Base-by-base conservation (phyloP, 2,797 vertebrate genomes). In the Brachyalestes nurse region DNA sequence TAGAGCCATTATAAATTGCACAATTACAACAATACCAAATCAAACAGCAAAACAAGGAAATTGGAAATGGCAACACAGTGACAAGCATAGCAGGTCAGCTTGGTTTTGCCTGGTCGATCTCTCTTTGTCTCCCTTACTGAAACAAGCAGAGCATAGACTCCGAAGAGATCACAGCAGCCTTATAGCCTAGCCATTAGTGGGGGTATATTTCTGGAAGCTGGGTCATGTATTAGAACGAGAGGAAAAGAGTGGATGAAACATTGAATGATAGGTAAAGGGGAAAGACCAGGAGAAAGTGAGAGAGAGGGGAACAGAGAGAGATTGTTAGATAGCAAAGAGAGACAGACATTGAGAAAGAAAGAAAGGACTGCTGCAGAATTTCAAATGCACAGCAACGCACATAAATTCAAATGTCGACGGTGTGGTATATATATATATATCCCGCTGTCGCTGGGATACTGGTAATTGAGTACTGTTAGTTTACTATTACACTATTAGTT, bases 181-280 rank as follows among this genome's bases (percentile, higher is more conserved):
- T 34, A 28, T 34, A 61, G 19, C 38, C 45, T 45, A 45, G 65
- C 61, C 69, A 58, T 65, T 80, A 57, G 49, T 17, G 13, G 47
- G 55, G 51, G 66, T 1, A 17, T 75, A n/a, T 58, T 80, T 66
- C 38, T 67, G 65, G 61, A 57, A 74, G 49, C 71, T 67, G 53
- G 28, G 47, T n/a, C 8, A 16, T 28, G 38, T 70, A 47, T 6
- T 28, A 34, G 25, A 10, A 71, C 28, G 19, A 40, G 34, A 72
- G 70, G 19, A 57, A 9, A 57, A 55, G 4, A 53, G 16, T 28
- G 69, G 25, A 38, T 5, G 51, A 28, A 28, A 28, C 28, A 28
- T 28, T 1, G 3, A 57, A 10, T 57, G 25, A 55, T 13, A 34
- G 2, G 7, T 0, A 51, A 28, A 28, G 17, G 49, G 14, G 25